Conservation (phyloP, 2,797 vertebrate species). For the Loriculus beryllinus region DNA sequence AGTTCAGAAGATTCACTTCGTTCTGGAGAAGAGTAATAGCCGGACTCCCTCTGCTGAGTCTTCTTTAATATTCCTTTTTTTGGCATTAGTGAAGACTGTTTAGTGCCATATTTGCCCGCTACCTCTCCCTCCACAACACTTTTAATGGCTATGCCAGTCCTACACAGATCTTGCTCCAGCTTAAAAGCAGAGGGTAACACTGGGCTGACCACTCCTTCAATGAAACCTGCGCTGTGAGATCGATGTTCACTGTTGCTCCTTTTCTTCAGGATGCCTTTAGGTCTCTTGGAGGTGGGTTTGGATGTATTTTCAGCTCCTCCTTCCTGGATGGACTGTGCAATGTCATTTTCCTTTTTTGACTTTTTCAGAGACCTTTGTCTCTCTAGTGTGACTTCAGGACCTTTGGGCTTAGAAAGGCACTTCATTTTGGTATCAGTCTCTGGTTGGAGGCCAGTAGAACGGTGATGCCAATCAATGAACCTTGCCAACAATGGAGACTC, state of each 20-base stretch:
- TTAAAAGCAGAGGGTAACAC: conserved; percentile 73
- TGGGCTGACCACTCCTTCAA: conserved; percentile 76
- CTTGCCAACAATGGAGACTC: conserved; percentile 93
- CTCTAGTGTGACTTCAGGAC: conserved; percentile 73
- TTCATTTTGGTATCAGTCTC: conserved; percentile 81
- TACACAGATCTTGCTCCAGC: conserved; percentile 77
- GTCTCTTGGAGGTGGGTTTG: conserved; percentile 89
- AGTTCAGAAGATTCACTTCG: conserved; percentile 94
- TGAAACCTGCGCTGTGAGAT: conserved; percentile 84
- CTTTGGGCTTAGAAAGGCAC: conserved; percentile 78
- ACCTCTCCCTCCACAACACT: conserved; percentile 79
- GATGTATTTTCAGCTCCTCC: conserved; percentile 76
- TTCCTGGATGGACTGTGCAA: conserved; percentile 80
- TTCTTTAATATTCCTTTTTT: conserved; percentile 99
- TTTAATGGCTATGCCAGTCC: conserved; percentile 72
- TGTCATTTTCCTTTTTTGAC: conserved; percentile 93
- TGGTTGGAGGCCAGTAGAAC: conserved; percentile 83
- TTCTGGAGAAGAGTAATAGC: conserved; percentile 98
- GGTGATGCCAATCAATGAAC: conserved; percentile 97
- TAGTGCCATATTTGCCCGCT: conserved; percentile 80
- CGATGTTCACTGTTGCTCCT: conserved; percentile 88
- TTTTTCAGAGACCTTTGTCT: conserved; percentile 91
- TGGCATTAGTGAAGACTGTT: conserved; percentile 83
- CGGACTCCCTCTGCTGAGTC: conserved; percentile 96
- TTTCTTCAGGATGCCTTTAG: conserved; percentile 96